These are phyloP conservation scores for Ectropis grisescens DNA, from an alignment of 1,140 invertebrate species.

Conservation along the genomic window DNA sequence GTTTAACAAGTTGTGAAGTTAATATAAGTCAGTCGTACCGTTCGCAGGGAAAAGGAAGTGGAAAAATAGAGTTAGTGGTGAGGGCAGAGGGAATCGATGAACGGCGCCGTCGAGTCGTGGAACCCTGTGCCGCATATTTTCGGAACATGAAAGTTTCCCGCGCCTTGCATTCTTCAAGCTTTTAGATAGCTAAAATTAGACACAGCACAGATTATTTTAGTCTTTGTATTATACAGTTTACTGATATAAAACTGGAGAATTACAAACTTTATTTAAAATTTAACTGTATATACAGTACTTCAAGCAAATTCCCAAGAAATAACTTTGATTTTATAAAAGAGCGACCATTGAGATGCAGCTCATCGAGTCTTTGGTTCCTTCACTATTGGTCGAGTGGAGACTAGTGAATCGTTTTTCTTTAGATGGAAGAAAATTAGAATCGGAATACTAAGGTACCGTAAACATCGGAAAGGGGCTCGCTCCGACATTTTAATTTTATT, in stretches of 20 bases:
- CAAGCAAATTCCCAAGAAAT: no score
- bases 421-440: constrained; percentile 48
- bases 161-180: constrained; percentile 17
- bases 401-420: constrained; percentile 23
- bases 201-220: no score
- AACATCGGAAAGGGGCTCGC: constrained; percentile 46
- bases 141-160: constrained; percentile 15
- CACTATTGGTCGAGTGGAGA: no score
- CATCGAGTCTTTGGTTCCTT: no score
- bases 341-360: no score
- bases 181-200: no score
- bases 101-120: constrained; percentile 23
- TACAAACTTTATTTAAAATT: no score
- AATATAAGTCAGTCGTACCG: constrained; percentile 42
- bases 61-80: constrained; percentile 41
- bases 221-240: no score
- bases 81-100: constrained; percentile 29
- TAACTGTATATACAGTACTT: no score
- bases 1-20: constrained; percentile 53
- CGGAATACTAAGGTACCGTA: constrained; percentile 47
- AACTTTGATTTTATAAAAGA: no score
- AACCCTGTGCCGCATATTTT: constrained; percentile 22
- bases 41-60: constrained; percentile 34
- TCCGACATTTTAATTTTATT: constrained; percentile 67
- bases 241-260: no score